A percentile compares a stretch with the other conserved stretches of the same genome.
phyloP scores from a whole-genome alignment of 2,888 invertebrate species.

The Scrobipalpa atriplicella region DNA sequence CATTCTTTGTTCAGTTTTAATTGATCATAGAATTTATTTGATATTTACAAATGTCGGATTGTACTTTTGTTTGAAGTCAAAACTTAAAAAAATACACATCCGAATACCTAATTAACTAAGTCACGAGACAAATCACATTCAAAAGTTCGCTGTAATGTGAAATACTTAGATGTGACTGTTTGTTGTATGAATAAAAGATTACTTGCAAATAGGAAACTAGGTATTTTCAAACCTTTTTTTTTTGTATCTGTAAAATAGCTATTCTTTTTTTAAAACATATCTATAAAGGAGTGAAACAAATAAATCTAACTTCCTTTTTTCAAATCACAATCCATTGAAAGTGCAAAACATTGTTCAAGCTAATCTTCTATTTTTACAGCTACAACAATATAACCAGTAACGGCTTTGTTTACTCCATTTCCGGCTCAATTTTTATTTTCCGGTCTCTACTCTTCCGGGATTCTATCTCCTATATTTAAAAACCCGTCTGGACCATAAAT shows the following conservation, averaged over 20 bases:
- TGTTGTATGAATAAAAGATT: too few relatives aligned
- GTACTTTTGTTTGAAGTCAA: neutral
- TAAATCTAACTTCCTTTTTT: too few relatives aligned
- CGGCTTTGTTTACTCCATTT: neutral
- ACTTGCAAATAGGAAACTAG: too few relatives aligned
- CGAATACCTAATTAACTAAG: too few relatives aligned
- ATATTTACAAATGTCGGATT: neutral
- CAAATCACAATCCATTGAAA: neutral
- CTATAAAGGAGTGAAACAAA: too few relatives aligned
- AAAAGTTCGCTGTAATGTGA: too few relatives aligned
- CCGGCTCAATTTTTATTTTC: slow-evolving; percentile 21
- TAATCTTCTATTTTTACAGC: neutral
- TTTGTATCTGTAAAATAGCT: too few relatives aligned
- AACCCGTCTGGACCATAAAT: slow-evolving; percentile 44
- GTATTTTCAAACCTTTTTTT: too few relatives aligned
- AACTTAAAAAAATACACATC: too few relatives aligned
- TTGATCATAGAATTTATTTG: neutral
- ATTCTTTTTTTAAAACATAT: too few relatives aligned
- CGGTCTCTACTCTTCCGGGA: slow-evolving; percentile 9
- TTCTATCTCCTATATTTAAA: slow-evolving; percentile 33
- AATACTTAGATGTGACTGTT: too few relatives aligned
- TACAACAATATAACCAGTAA: neutral
- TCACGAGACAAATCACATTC: too few relatives aligned
- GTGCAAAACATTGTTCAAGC: neutral
- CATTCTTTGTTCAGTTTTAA: slow-evolving; percentile 4